Base-by-base conservation (phyloP, 2,888 invertebrate species). In the Napeogenes sylphis region DNA sequence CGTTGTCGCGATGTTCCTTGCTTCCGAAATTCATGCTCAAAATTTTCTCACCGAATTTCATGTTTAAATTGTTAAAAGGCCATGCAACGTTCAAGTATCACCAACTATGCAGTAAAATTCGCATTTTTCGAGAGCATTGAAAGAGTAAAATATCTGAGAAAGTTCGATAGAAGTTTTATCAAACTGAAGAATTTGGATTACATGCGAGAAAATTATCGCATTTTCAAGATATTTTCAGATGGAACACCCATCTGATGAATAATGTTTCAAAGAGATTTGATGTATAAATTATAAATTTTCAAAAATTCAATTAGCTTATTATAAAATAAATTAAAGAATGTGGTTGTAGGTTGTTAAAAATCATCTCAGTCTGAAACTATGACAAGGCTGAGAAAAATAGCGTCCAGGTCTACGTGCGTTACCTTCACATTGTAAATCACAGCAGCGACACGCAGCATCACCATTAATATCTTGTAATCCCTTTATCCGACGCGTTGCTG, bases 1-100 rank as follows among this genome's bases (percentile, higher is more conserved):
- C 70, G 65, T 61, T 66, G 70, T 72, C 68, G 63, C 70, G 66
- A 66, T 62, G 64, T 68, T 69, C 62, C 63, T 46, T 61, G 60
- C 58, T 54, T 60, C 71, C 70, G 75, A 82, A 82, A 82, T 84
- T 83, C 80, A 82, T 82, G 82, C 82, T 78, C 80, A 82, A 85
- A 86, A 84, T 85, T 85, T 81, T 81, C 78, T 75, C 72, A 72
- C 68, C 66, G 68, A 75, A 66, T 79, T 81, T 78, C 80, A 73
- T 83, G 83, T 83, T 83, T 81, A 82, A 86, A 87, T 87, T 82
- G 83, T 83, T 83, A 81, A 85, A 79, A 80, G 79, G 71, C 68
- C 64, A 65, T 66, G 68, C 68, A 63, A 58, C 69, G 72, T 71
- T 71, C 67, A 66, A 63, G 70, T 73, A 75, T 74, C 71, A 69